Percentiles rank a stretch among this genome's conserved stretches.
Conservation (phyloP, 2,888 invertebrate species). For the Arctia plantaginis region DNA sequence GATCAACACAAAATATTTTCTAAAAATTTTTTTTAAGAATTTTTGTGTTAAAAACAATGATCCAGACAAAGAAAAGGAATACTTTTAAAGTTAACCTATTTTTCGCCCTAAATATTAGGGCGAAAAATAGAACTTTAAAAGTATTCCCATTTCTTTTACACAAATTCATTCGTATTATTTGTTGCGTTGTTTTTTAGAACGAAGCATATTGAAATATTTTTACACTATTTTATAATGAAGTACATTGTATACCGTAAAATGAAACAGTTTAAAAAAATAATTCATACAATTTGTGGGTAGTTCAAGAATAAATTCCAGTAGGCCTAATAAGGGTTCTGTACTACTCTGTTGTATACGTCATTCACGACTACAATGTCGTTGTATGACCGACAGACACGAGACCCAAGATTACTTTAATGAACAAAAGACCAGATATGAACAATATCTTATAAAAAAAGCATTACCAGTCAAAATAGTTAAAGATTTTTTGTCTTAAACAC, state of each 20-base stretch:
- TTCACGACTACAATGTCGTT: neutral
- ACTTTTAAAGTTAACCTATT: no score
- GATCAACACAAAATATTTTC: no score
- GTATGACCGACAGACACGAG: neutral
- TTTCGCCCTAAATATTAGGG: no score
- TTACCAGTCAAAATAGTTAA: neutral
- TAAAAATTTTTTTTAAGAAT: no score
- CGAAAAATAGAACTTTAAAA: neutral
- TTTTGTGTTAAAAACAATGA: no score
- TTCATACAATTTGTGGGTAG: neutral
- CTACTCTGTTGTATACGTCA: neutral
- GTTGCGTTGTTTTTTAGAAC: neutral
- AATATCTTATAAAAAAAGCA: neutral
- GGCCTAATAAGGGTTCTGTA: neutral
- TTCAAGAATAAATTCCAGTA: neutral
- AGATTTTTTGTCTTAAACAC: neutral
- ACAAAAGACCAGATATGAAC: neutral
- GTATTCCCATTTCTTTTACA: neutral
- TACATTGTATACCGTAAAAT: no score
- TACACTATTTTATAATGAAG: no score
- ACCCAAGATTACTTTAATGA: neutral
- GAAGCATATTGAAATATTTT: no score
- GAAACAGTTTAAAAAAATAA: neutral
- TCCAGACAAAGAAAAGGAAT: no score
- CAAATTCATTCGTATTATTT: no score